Percentiles rank a stretch among this genome's conserved stretches.
Conservation (phyloP, 2,113 vertebrate genomes). For the Sardina pilchardus region DNA sequence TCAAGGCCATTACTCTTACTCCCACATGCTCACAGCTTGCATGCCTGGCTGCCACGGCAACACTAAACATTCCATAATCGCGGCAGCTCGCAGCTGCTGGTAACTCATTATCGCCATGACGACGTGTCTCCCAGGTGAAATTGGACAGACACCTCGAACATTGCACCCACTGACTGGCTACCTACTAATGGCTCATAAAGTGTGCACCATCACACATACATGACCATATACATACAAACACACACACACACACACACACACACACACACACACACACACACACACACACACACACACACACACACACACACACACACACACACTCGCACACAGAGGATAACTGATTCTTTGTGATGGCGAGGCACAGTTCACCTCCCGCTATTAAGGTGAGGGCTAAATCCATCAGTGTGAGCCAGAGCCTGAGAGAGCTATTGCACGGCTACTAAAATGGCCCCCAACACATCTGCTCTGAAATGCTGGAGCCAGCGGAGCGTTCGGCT, state of each 20-base stretch:
- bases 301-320: neutral
- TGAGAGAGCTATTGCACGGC: neutral
- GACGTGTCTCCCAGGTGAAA: conserved; percentile 2
- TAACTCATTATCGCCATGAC: conserved; percentile 18
- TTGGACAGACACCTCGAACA: neutral
- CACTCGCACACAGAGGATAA: no score
- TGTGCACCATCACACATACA: neutral
- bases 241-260: neutral
- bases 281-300: neutral
- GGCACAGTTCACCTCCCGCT: neutral
- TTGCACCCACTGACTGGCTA: neutral
- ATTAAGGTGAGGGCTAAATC: neutral
- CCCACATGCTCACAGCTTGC: conserved; percentile 1
- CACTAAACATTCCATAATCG: conserved; percentile 19
- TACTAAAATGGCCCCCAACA: neutral
- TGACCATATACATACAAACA: neutral
- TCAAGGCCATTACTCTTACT: conserved; percentile 19
- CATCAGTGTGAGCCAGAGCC: no score
- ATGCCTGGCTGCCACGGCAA: conserved; percentile 1
- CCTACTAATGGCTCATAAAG: neutral
- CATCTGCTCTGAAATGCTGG: neutral
- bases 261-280: neutral
- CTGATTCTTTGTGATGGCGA: neutral
- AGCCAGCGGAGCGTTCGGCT: neutral
- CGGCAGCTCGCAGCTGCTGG: neutral